Conservation (phyloP, 2,888 invertebrate genomes). For the Blomia tropicalis region DNA sequence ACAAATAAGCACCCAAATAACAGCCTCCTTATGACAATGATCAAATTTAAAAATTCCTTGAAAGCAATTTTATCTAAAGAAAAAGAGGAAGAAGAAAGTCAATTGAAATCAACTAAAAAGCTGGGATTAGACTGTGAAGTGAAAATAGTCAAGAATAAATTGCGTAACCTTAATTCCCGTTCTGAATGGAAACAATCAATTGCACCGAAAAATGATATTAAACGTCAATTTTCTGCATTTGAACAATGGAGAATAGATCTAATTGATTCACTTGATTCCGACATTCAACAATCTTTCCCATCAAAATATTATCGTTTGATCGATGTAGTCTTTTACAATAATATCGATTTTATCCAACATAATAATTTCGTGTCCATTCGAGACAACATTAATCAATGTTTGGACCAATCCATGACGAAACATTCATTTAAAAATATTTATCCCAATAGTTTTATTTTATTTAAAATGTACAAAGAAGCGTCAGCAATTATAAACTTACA, state of each 20-base stretch:
- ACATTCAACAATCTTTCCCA: background rate
- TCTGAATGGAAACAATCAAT: conserved; percentile 20
- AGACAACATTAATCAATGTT: background rate
- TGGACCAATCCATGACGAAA: background rate
- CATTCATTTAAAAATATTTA: background rate
- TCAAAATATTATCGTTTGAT: background rate
- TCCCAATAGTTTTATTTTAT: background rate
- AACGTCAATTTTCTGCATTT: conserved; percentile 10
- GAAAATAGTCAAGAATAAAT: conserved; percentile 18
- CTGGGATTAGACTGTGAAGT: conserved; percentile 5
- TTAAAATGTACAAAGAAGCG: conserved; percentile 9
- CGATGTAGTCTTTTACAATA: conserved; percentile 7
- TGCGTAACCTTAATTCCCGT: conserved; percentile 15
- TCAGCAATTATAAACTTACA: conserved; percentile 13
- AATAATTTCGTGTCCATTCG: background rate
- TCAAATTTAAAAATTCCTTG: background rate
- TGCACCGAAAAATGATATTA: background rate
- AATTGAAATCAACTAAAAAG: background rate
- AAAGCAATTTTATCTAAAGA: background rate
- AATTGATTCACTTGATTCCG: background rate
- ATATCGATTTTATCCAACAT: background rate
- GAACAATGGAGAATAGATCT: conserved; percentile 17
- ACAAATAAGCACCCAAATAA: background rate
- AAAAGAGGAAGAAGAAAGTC: background rate
- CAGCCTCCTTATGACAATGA: background rate